phyloP scores from a whole-genome alignment of 2,888 invertebrate genomes.

The Baccha elongata region DNA sequence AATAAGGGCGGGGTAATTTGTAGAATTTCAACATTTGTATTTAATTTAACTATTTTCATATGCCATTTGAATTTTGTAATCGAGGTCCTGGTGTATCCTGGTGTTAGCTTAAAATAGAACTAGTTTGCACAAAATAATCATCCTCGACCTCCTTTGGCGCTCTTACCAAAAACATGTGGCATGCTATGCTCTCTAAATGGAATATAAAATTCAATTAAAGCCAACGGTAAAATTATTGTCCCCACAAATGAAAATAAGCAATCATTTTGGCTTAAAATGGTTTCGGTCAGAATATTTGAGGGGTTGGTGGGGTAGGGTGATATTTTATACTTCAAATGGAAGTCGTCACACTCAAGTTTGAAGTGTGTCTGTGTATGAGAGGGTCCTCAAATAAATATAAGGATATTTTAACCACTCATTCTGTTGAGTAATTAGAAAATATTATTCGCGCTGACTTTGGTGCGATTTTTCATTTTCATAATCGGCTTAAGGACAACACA shows the following conservation, averaged over 20 bases:
- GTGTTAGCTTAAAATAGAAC: conserved; percentile 51
- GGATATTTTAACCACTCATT: conserved; percentile 52
- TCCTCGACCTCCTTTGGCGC: neutral
- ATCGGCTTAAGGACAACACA: conserved; percentile 61
- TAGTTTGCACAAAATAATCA: conserved; percentile 68
- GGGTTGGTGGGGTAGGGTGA: neutral
- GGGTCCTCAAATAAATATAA: conserved; percentile 8
- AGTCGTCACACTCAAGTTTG: neutral
- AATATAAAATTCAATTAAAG: conserved; percentile 65
- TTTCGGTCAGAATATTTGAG: conserved; percentile 3
- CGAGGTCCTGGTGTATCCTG: neutral
- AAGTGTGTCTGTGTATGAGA: neutral
- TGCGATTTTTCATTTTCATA: conserved; percentile 69
- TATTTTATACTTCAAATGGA: neutral
- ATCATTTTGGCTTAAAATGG: conserved; percentile 39
- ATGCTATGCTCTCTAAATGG: neutral
- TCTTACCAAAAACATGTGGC: conserved; percentile 10
- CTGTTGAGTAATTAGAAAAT: conserved; percentile 68
- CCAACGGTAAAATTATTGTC: conserved; percentile 65
- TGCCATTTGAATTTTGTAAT: conserved; percentile 26
- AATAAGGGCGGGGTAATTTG: conserved; percentile 40
- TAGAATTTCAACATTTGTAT: conserved; percentile 61
- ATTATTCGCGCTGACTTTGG: conserved; percentile 62
- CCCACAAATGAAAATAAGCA: conserved; percentile 71
- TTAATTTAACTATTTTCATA: conserved; percentile 68